phyloP scores from a whole-genome alignment of 2,888 invertebrate genomes.

The Baccha elongata region DNA sequence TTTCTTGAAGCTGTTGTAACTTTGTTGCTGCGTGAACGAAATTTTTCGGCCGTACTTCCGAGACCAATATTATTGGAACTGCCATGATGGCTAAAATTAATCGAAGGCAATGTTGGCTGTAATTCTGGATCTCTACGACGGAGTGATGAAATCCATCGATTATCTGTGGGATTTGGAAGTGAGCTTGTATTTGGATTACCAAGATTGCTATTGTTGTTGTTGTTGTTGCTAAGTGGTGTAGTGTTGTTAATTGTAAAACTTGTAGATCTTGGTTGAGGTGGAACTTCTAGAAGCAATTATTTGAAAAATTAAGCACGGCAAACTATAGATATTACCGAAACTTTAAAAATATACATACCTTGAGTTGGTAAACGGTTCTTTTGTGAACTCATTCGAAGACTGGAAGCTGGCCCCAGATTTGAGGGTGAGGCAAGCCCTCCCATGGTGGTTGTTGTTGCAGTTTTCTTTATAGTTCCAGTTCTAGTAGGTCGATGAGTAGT shows the following conservation, averaged over 20 bases:
- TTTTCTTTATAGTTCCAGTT: slow-evolving; percentile 76
- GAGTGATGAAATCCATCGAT: slow-evolving; percentile 87
- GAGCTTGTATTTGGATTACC: slow-evolving; percentile 68
- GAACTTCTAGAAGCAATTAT: slow-evolving; percentile 80
- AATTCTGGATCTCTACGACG: slow-evolving; percentile 86
- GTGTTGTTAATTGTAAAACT: slow-evolving; percentile 74
- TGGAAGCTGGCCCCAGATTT: slow-evolving; percentile 33
- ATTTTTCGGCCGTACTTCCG: slow-evolving; percentile 77
- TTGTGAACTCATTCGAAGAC: slow-evolving; percentile 76
- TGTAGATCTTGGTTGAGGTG: slow-evolving; percentile 81
- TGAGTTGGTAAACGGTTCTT: slow-evolving; percentile 81
- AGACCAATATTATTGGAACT: slow-evolving; percentile 82
- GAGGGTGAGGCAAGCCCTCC: slow-evolving; percentile 49
- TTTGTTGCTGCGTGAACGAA: slow-evolving; percentile 77
- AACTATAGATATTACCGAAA: background rate
- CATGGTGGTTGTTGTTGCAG: slow-evolving; percentile 75
- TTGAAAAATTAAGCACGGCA: slow-evolving; percentile 4
- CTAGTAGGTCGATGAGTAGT: slow-evolving; percentile 83
- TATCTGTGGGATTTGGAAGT: slow-evolving; percentile 83
- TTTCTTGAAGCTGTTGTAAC: slow-evolving; percentile 80
- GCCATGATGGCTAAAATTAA: slow-evolving; percentile 82
- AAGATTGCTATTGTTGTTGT: slow-evolving; percentile 60
- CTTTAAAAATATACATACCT: slow-evolving; percentile 76
- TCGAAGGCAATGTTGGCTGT: slow-evolving; percentile 86
- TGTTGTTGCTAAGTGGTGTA: slow-evolving; percentile 68